These are phyloP conservation scores for Synanthedon myopaeformis DNA, from an alignment of 2,888 invertebrate species.

Conservation along the genomic window DNA sequence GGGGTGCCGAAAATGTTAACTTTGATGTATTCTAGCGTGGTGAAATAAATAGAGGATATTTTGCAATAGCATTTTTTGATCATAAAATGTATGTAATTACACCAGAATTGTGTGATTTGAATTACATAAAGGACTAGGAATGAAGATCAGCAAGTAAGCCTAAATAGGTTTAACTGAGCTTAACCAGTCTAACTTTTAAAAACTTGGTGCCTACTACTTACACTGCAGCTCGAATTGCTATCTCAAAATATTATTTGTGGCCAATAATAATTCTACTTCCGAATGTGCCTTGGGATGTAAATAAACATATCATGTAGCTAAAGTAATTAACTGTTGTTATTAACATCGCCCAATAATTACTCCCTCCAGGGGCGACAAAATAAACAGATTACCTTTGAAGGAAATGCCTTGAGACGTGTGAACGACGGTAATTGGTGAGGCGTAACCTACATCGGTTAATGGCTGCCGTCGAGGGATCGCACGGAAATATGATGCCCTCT, in stretches of 20 bases:
- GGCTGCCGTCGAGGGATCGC: conserved; percentile 9
- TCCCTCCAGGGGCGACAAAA: conserved; percentile 12
- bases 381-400: conserved; percentile 18
- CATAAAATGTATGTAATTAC: no score
- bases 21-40: not conserved
- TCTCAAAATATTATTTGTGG: no score
- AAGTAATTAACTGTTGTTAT: conserved; percentile 20
- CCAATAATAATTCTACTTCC: no score
- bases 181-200: no score
- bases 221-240: no score
- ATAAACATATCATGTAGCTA: conserved; percentile 11
- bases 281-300: not conserved
- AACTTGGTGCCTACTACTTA: no score
- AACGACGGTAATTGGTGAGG: conserved; percentile 19
- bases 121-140: no score
- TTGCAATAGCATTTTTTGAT: no score
- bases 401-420: conserved; percentile 19
- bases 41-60: not conserved
- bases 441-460: conserved; percentile 14
- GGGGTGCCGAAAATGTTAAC: not conserved
- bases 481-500: not conserved
- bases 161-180: no score
- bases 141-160: no score
- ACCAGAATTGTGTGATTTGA: no score
- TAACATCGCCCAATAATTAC: conserved; percentile 23